These are phyloP conservation scores for Oligia strigilis DNA, from an alignment of 2,888 invertebrate species.

Conservation along the genomic window DNA sequence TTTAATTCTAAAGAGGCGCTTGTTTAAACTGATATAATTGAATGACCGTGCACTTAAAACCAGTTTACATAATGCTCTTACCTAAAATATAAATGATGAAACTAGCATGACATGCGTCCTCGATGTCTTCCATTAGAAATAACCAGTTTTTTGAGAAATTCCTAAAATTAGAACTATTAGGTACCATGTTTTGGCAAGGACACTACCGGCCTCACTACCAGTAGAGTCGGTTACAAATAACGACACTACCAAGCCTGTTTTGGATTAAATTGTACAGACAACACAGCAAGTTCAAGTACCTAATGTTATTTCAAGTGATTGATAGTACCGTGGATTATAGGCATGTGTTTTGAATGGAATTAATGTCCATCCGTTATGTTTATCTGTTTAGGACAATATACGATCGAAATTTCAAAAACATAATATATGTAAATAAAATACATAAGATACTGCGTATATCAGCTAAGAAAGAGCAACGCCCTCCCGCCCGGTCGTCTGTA, in stretches of 20 bases:
- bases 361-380: conserved; percentile 8
- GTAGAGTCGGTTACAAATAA: no score
- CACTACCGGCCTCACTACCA: no score
- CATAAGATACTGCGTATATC: conserved; percentile 71
- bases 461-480: conserved; percentile 81
- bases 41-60: conserved; percentile 77
- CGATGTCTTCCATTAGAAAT: conserved; percentile 73
- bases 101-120: conserved; percentile 79
- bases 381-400: conserved; percentile 41
- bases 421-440: conserved; percentile 48
- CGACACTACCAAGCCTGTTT: no score
- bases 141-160: background rate
- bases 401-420: conserved; percentile 52
- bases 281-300: no score
- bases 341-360: background rate
- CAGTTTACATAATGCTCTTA: conserved; percentile 85
- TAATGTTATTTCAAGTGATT: conserved; percentile 3
- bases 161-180: background rate
- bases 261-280: no score
- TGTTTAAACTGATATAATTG: conserved; percentile 63
- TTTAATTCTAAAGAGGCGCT: conserved; percentile 46
- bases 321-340: background rate
- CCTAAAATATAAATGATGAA: conserved; percentile 83
- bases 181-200: no score
- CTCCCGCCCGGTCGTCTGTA: conserved; percentile 83